Conservation (phyloP, 2,113 vertebrate genomes). For the Quiscalus mexicanus region DNA sequence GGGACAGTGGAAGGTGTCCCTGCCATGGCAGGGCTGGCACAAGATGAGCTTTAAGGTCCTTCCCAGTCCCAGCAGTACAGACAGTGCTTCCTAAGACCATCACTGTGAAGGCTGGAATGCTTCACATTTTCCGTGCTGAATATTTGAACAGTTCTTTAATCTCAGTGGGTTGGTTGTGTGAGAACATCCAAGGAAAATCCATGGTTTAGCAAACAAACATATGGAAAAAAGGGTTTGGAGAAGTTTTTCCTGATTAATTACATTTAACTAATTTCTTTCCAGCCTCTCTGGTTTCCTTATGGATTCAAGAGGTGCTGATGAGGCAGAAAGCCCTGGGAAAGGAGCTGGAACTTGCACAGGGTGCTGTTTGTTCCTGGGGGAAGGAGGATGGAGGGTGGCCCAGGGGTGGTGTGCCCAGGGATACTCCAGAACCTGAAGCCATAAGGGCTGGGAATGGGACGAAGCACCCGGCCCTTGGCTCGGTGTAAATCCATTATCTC, state of each 20-base stretch:
- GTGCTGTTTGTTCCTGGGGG: fast-evolving
- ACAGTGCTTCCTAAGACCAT: background rate
- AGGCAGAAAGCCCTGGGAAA: background rate
- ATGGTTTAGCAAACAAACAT: background rate
- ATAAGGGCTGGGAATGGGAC: background rate
- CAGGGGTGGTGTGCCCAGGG: background rate
- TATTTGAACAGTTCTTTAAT: background rate
- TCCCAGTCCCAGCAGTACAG: fast-evolving
- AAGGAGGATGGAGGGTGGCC: background rate
- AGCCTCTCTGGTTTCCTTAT: background rate
- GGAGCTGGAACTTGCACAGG: background rate
- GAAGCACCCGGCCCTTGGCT: background rate
- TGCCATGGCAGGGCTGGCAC: background rate
- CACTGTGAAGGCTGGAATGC: background rate
- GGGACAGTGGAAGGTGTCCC: background rate
- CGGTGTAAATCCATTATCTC: background rate
- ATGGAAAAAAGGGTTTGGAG: background rate
- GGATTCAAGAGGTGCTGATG: background rate
- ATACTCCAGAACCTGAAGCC: fast-evolving
- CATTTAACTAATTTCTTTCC: background rate
- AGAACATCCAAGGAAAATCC: background rate
- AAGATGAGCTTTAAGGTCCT: background rate
- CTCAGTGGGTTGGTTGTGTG: too few species aligned
- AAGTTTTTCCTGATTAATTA: background rate
- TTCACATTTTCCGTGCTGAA: fast-evolving